These are phyloP conservation scores for Paramuricea clavata DNA, from an alignment of 92 coral and sea anemone species.

Conservation along the genomic window DNA sequence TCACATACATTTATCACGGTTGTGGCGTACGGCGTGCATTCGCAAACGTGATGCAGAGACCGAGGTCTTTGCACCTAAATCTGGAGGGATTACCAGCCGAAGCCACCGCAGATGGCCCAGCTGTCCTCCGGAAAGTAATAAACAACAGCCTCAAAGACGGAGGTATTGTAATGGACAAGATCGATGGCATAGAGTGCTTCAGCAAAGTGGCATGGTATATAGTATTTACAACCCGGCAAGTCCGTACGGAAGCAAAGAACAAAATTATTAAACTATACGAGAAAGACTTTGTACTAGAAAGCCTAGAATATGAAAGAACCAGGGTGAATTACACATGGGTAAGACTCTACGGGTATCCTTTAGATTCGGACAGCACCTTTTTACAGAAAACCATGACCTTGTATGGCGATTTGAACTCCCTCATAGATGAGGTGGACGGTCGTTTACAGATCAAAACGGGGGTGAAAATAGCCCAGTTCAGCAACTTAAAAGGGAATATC, in stretches of 20 bases:
- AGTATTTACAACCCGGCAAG: background rate
- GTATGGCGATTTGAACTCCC: background rate
- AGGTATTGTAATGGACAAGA: background rate
- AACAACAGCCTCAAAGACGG: background rate
- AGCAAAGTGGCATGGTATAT: background rate
- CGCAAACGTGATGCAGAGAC: constrained; percentile 1
- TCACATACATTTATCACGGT: no score
- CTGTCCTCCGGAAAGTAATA: background rate
- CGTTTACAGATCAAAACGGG: constrained; percentile 20
- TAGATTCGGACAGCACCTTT: background rate
- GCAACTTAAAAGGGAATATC: background rate
- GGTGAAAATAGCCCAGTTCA: background rate
- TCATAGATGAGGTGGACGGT: background rate
- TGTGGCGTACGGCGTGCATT: no score
- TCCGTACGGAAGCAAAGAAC: no score
- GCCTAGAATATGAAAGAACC: background rate
- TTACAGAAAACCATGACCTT: background rate
- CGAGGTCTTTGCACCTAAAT: background rate
- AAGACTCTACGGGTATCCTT: background rate
- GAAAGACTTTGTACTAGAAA: background rate
- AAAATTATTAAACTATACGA: background rate
- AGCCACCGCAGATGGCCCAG: constrained; percentile 40
- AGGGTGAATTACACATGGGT: background rate
- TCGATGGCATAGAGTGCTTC: constrained; percentile 1
- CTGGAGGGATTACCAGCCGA: constrained; percentile 12